These are phyloP conservation scores for Elephantulus edwardii DNA, from an alignment of 2,113 vertebrate species.

Conservation along the genomic window DNA sequence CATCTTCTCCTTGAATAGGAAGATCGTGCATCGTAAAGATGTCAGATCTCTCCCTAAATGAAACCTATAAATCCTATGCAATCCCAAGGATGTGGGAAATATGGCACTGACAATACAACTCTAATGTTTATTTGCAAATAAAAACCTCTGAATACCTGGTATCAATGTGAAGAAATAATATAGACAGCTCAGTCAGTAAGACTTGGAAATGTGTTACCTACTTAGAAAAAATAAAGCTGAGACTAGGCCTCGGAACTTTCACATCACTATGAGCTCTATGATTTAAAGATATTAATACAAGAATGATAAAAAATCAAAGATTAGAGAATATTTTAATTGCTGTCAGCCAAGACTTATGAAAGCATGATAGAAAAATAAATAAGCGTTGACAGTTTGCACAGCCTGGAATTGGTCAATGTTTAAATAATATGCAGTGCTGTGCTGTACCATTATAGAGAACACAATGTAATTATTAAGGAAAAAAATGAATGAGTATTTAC, in stretches of 20 bases:
- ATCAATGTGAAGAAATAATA: neutral
- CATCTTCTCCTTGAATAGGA: slow-evolving; percentile 30
- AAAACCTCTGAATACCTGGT: slow-evolving; percentile 19
- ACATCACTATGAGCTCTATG: neutral
- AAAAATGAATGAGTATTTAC: neutral
- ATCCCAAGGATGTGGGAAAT: neutral
- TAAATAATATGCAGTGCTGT: too few species aligned
- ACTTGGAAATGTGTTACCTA: neutral
- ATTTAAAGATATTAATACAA: neutral
- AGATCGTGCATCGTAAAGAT: slow-evolving; percentile 23
- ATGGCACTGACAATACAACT: slow-evolving; percentile 37
- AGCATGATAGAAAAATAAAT: neutral
- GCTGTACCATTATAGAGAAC: too few species aligned
- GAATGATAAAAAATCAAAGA: neutral
- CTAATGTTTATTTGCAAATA: slow-evolving; percentile 37
- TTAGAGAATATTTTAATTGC: neutral
- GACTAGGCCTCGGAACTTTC: neutral
- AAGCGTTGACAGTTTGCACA: neutral
- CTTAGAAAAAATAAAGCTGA: neutral
- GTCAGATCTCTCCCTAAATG: slow-evolving; percentile 51
- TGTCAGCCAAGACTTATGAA: neutral
- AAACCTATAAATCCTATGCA: slow-evolving; percentile 58
- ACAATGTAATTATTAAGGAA: too few species aligned
- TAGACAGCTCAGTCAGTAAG: neutral
- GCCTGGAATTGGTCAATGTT: neutral